Percentiles rank a stretch among this genome's conserved stretches.
Evolutionary conservation across 2,888 invertebrate species (phyloP).

Genomic region (Odontocolon sp.): DNA sequence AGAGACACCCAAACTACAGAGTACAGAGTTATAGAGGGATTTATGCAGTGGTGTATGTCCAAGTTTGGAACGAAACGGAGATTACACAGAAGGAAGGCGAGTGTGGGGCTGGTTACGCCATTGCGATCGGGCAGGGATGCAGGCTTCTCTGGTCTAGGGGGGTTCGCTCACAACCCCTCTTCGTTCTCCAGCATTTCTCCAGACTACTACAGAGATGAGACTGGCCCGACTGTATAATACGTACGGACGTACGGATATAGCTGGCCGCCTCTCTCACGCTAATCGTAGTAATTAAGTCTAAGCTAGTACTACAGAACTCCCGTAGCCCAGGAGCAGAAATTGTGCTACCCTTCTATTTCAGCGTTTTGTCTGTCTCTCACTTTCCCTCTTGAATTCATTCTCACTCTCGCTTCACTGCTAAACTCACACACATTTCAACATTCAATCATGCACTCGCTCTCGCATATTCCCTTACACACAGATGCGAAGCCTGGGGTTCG

Average conservation of each 20-base stretch:
- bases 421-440: conserved; percentile 4
- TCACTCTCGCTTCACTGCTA: conserved; percentile 17
- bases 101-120: conserved; percentile 23
- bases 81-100: conserved; percentile 17
- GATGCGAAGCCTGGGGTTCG: not conserved
- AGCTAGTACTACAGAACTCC: conserved; percentile 69
- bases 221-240: conserved; percentile 61
- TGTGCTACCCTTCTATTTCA: conserved; percentile 2
- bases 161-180: no score
- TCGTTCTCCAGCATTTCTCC: conserved; percentile 5
- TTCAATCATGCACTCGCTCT: conserved; percentile 44
- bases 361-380: conserved; percentile 5
- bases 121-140: conserved; percentile 21
- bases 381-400: not conserved
- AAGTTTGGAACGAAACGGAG: conserved; percentile 5
- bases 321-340: conserved; percentile 29
- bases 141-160: conserved; percentile 1
- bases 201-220: conserved; percentile 51
- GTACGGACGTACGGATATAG: conserved; percentile 63
- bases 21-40: not conserved
- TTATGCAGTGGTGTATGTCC: not conserved
- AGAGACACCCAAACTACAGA: not conserved
- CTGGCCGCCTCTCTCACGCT: conserved; percentile 68
- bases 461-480: not conserved
- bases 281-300: conserved; percentile 76